Evolutionary conservation across 2,888 invertebrate species (phyloP).

Genomic region (Osmoderma eremita): DNA sequence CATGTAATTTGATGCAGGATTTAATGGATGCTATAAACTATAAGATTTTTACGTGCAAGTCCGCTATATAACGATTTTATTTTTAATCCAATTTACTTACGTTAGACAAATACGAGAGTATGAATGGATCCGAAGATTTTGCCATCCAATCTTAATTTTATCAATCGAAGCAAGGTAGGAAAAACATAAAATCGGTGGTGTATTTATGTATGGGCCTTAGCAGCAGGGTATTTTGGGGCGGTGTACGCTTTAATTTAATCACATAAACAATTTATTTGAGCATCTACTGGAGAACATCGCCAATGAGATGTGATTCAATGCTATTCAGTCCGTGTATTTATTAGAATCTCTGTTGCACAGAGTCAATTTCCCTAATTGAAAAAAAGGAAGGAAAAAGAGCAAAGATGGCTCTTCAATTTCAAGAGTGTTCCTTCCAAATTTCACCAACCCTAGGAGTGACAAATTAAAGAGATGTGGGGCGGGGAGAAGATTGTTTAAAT

Average conservation of each 20-base stretch:
- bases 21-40: too few relatives aligned
- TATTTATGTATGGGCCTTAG: too few relatives aligned
- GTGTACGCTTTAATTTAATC: constrained; percentile 34
- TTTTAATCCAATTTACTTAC: too few relatives aligned
- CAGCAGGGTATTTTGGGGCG: not conserved
- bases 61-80: too few relatives aligned
- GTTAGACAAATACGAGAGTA: too few relatives aligned
- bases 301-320: constrained; percentile 21
- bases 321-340: constrained; percentile 31
- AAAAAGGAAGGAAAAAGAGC: constrained; percentile 2
- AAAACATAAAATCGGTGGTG: not conserved
- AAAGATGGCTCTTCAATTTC: not conserved
- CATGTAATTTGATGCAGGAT: too few relatives aligned
- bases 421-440: not conserved
- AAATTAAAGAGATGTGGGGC: constrained; percentile 15
- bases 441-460: not conserved
- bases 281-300: constrained; percentile 20
- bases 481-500: constrained; percentile 8
- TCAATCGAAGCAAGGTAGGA: too few relatives aligned
- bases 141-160: not conserved
- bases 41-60: too few relatives aligned
- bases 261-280: constrained; percentile 41
- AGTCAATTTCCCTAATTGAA: constrained; percentile 36
- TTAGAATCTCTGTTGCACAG: constrained; percentile 20
- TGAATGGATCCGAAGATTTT: not conserved